Conservation (phyloP, 2,797 vertebrate species). For the Streptopelia turtur region DNA sequence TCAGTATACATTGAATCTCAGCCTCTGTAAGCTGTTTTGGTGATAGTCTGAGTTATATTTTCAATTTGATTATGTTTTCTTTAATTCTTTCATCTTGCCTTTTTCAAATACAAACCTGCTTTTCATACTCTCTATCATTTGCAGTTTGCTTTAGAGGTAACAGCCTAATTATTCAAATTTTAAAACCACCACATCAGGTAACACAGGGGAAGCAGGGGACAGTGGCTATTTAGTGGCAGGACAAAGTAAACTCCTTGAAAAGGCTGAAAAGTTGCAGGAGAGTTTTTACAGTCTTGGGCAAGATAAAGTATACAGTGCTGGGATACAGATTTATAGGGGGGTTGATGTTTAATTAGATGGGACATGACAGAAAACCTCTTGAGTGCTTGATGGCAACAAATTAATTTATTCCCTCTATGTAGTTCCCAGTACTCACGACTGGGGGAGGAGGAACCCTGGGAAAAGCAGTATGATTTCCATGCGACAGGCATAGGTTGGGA, state of each 20-base stretch:
- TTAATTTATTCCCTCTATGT: not conserved
- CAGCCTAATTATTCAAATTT: not conserved
- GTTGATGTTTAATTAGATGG: not conserved
- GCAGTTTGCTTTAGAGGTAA: not conserved
- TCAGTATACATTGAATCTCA: not conserved
- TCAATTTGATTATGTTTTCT: not conserved
- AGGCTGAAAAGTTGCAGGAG: not conserved
- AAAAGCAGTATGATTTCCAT: conserved; percentile 37
- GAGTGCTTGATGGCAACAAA: not conserved
- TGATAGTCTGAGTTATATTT: conserved; percentile 1
- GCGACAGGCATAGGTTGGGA: not conserved
- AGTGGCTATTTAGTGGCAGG: not conserved
- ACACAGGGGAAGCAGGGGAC: not conserved
- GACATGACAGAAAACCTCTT: not conserved
- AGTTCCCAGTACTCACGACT: not conserved
- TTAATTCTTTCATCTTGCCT: not conserved
- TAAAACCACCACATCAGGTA: not conserved
- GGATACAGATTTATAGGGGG: not conserved
- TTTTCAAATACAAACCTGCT: not conserved
- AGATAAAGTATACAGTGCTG: not conserved
- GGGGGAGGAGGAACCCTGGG: not conserved
- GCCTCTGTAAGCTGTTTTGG: not conserved
- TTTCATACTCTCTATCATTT: not conserved
- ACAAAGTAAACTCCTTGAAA: not conserved
- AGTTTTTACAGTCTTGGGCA: not conserved